phyloP scores from a whole-genome alignment of 2,797 vertebrate genomes.

The Apodemus agrarius region DNA sequence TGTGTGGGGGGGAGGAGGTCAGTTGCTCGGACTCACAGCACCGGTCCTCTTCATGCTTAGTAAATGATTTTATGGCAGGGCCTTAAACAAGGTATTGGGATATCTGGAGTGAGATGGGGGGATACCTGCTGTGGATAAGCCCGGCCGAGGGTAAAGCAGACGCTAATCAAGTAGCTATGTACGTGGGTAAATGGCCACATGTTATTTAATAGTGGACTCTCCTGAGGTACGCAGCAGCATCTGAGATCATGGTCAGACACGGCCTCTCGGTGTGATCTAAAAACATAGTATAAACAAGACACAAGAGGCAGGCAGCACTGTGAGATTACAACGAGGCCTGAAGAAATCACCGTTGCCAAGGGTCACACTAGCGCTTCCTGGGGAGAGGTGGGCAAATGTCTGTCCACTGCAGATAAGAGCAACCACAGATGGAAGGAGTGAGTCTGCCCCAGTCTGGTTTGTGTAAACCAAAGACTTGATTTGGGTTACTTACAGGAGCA shows the following conservation, averaged over 20 bases:
- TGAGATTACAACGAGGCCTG: not conserved
- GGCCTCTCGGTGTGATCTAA: not conserved
- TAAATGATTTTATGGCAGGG: not conserved
- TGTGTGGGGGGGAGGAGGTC: no score
- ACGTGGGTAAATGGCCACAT: not conserved
- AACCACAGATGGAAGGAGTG: not conserved
- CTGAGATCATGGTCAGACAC: not conserved
- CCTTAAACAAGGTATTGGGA: not conserved
- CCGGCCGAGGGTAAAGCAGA: not conserved
- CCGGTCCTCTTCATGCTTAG: no score
- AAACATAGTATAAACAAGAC: no score
- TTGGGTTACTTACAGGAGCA: not conserved
- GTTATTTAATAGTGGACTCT: no score
- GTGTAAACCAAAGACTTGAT: not conserved
- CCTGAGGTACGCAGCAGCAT: not conserved
- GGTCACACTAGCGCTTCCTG: not conserved
- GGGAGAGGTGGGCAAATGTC: not conserved
- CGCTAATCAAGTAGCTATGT: no score
- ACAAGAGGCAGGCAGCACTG: no score
- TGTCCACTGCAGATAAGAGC: not conserved
- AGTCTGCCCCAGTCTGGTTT: not conserved
- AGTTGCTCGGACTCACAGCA: not conserved
- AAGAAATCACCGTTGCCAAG: no score
- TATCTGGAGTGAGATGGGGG: not conserved
- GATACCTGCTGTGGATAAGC: not conserved